Conservation (phyloP, 2,113 vertebrate genomes). For the Todiramphus chloris region DNA sequence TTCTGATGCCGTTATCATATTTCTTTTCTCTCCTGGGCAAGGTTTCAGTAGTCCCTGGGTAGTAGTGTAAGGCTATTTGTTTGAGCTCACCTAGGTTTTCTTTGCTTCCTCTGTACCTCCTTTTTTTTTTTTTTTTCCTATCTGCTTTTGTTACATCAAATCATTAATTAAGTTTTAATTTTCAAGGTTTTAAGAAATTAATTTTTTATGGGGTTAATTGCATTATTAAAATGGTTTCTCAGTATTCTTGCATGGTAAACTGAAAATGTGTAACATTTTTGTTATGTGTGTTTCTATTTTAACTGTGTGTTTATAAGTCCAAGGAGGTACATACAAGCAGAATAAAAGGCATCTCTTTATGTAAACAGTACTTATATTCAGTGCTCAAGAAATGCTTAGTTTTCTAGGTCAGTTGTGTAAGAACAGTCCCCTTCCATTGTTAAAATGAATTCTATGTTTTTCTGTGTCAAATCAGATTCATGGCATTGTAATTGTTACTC, state of each 20-base stretch:
- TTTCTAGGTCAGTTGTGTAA: slow-evolving; percentile 5
- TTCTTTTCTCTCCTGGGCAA: not conserved
- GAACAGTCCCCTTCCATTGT: not conserved
- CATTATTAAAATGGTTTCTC: not conserved
- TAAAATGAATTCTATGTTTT: not conserved
- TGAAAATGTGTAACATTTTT: not conserved
- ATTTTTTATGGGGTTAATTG: not conserved
- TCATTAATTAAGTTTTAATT: not conserved
- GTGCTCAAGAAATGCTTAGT: not conserved
- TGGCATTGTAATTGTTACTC: not conserved
- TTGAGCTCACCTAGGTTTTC: not conserved
- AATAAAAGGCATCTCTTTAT: not conserved
- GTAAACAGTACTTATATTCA: not conserved
- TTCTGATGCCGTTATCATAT: not conserved
- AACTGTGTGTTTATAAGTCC: not conserved
- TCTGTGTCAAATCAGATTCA: not conserved
- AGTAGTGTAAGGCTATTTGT: not conserved
- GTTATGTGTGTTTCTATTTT: not conserved
- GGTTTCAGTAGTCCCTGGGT: not conserved
- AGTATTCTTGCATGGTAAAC: not conserved
- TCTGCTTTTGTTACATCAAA: not conserved
- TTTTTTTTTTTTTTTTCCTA: not conserved
- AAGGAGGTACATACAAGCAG: not conserved
- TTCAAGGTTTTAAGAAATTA: not conserved
- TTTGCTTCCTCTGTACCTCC: not conserved